Evolutionary conservation across 2,797 vertebrate genomes (phyloP), one percentile per base, ranked within the genome.

Genomic region (Meriones psammophilus): DNA sequence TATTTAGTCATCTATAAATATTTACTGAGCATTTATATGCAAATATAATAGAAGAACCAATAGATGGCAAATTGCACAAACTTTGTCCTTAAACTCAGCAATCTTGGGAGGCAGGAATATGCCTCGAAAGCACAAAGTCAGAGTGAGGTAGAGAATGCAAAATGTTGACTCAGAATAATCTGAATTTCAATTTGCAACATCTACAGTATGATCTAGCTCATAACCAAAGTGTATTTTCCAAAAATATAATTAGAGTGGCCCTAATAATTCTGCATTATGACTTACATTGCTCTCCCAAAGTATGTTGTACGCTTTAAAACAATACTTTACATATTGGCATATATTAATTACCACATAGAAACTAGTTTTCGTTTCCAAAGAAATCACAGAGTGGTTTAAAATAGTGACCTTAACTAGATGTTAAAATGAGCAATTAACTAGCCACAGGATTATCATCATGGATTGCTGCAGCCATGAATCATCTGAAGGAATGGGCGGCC

Each of bases 1-100:
- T 84, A 68, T 88, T 92, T 91, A 60, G 42, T 81, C 9, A 95
- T 64, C 18, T 5, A 24, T 60, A 22, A 96, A 87, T 92, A 95
- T 54, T 93, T 86, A 64, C 54, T 76, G 36, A 84, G 42, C 28
- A 87, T 50, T 87, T 92, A 89, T 50, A 76, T 92, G 64, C 28
- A 92, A 94, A 87, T 89, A 60, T 12, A 60, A 22, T 20, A 20
- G n/a, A 46, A 87, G 39, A 92, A 84, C 0, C 14, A 95, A 22
- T 84, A 20, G 4, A 22, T 78, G 1, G 54, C 5, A 79, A 96
- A 86, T 79, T 91, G 46, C 2, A 73, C 10, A 88, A 1, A 1
- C 4, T 71, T 90, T 71, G 36, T n/a, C 30, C 22, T 79, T 2
- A 78, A 87, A 94, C 88, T 86, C 39, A 20, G 81, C 54, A 80